These are phyloP conservation scores for Tylochromis polylepis DNA, from an alignment of 2,113 vertebrate species.

Conservation along the genomic window DNA sequence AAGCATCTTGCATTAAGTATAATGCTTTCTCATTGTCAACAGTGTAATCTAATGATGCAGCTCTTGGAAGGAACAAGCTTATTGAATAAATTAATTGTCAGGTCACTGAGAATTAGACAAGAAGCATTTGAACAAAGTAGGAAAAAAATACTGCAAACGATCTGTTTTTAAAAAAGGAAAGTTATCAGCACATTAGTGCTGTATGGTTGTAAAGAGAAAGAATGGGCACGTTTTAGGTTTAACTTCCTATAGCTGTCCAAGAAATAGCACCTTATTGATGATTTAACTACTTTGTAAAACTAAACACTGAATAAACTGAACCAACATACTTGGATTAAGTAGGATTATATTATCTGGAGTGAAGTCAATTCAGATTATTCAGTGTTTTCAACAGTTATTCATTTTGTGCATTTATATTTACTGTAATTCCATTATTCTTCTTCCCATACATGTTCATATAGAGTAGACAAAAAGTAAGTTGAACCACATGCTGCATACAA, in stretches of 20 bases:
- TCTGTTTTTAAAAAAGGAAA: not conserved
- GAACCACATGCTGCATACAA: not conserved
- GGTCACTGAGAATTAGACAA: not conserved
- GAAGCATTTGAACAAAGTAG: not conserved
- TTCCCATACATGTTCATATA: not conserved
- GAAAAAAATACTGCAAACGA: not conserved
- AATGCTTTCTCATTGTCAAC: not conserved
- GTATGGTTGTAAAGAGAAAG: not conserved
- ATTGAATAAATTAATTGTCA: not conserved
- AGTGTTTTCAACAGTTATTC: not conserved
- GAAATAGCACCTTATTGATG: not conserved
- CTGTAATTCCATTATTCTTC: not conserved
- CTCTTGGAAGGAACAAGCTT: not conserved
- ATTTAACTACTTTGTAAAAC: not conserved
- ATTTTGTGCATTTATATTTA: not conserved
- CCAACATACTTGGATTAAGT: not conserved
- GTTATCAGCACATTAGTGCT: not conserved
- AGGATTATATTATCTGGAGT: not conserved
- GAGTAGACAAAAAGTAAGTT: not conserved
- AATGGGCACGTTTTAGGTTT: not conserved
- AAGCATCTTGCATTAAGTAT: not conserved
- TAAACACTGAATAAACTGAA: not conserved
- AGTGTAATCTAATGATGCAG: not conserved
- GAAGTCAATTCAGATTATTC: not conserved
- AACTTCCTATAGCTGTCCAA: not conserved